Percentiles rank a stretch among this genome's conserved stretches.
phyloP scores from a whole-genome alignment of 2,888 invertebrate genomes.

The Pterobdella sp. region DNA sequence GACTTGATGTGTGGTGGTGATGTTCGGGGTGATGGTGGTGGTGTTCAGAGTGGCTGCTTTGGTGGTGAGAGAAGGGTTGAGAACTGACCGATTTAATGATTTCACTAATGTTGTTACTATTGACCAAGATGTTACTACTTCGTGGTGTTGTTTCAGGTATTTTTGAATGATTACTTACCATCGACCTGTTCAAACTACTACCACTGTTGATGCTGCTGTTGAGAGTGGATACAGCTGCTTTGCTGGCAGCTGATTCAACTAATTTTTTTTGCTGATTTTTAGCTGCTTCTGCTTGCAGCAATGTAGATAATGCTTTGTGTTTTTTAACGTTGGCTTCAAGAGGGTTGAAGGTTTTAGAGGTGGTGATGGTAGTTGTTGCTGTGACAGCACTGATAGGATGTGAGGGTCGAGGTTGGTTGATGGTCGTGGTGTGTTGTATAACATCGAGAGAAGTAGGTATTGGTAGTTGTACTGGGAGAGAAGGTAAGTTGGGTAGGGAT shows the following conservation, averaged over 20 bases:
- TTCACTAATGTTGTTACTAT: not conserved
- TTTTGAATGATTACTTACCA: not conserved
- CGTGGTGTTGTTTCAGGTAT: not conserved
- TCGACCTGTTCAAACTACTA: not conserved
- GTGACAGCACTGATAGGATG: too few species aligned
- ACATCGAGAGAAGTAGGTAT: not conserved
- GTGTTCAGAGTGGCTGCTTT: not conserved
- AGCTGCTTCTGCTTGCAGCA: slow-evolving; percentile 10
- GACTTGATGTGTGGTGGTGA: too few species aligned
- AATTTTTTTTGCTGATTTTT: not conserved
- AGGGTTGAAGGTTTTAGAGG: not conserved
- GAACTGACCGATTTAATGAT: not conserved
- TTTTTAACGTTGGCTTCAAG: slow-evolving; percentile 4
- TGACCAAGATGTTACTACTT: not conserved
- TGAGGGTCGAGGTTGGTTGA: not conserved
- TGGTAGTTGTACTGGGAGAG: not conserved
- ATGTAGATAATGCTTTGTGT: not conserved
- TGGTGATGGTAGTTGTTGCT: not conserved
- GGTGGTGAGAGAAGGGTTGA: not conserved
- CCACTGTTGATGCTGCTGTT: not conserved
- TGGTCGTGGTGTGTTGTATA: not conserved
- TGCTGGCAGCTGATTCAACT: not conserved
- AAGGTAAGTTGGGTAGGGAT: not conserved
- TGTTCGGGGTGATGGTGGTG: not conserved
- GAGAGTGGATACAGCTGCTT: not conserved